Evolutionary conservation across 2,888 invertebrate species (phyloP), one percentile per base, ranked within the genome.

Genomic region (Mythimna albipuncta): DNA sequence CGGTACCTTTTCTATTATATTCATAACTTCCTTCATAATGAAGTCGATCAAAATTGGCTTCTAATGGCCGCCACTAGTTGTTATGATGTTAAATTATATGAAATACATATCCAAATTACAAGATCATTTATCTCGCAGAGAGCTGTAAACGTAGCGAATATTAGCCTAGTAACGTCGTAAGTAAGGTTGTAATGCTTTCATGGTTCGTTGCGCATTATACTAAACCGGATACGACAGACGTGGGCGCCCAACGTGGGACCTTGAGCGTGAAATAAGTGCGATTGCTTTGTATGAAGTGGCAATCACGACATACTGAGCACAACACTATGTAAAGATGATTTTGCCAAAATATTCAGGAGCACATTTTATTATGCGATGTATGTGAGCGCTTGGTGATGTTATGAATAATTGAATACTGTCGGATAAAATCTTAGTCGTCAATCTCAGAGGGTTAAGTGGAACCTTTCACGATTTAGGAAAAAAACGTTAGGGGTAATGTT

Each of bases 101-200:
- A 57, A 35, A n/a, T 64, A 69, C 35, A 66, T 77, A 64, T 57
- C 55, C 62, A 70, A 77, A 81, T 81, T 59, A 78, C 58, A 67
- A 69, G 70, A 71, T 61, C 66, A n/a, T 80, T 77, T 65, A 72
- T 72, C 72, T 79, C 64, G 58, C 52, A 59, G 44, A 75, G 69
- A 83, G 77, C 80, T 86, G 82, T 81, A 70, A 77, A 75, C 62
- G 76, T 73, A 85, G 85, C 79, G 69, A 86, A 88, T 83, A 89
- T 91, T 88, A 89, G 84, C 85, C 79, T 77, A 77, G 84, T 88
- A 88, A 83, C 82, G 84, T 89, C 83, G 87, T 90, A 89, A 88
- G 88, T 88, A 88, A 89, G 88, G 88, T 88, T 89, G 89, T 91
- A 90, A 93, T 90, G 89, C 85, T 88, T 89, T 91, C 83, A 91